Evolutionary conservation across 2,113 vertebrate genomes (phyloP).

Genomic region (Mesocricetus auratus): DNA sequence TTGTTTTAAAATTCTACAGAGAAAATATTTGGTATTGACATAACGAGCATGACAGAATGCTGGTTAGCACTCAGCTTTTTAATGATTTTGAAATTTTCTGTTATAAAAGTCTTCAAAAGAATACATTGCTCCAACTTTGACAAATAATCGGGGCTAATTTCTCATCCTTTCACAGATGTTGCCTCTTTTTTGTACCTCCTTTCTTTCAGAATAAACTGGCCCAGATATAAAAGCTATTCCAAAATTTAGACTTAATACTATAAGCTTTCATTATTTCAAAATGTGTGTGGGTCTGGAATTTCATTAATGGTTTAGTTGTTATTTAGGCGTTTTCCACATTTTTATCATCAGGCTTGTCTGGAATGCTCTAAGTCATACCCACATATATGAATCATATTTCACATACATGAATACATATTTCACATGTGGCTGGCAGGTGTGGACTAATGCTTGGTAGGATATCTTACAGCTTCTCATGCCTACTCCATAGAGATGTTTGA

Average conservation of each 20-base stretch:
- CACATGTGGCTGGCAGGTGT: background rate
- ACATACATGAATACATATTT: background rate
- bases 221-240: background rate
- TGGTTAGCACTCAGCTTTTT: background rate
- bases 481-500: background rate
- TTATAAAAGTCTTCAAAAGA: background rate
- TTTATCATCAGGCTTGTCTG: slow-evolving; percentile 7
- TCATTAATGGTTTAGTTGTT: slow-evolving; percentile 32
- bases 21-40: background rate
- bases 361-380: background rate
- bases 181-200: background rate
- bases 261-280: slow-evolving; percentile 18
- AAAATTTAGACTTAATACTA: slow-evolving; percentile 7
- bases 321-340: background rate
- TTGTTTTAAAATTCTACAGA: slow-evolving; percentile 28
- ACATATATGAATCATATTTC: background rate
- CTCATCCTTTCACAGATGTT: background rate
- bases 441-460: background rate
- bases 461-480: background rate
- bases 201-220: slow-evolving; percentile 21
- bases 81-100: background rate
- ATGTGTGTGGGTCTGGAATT: slow-evolving; percentile 15
- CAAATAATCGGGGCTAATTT: slow-evolving; percentile 16
- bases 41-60: background rate
- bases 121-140: background rate